Evolutionary conservation across 2,888 invertebrate genomes (phyloP).

Genomic region (Harpagoxenus sublaevis): DNA sequence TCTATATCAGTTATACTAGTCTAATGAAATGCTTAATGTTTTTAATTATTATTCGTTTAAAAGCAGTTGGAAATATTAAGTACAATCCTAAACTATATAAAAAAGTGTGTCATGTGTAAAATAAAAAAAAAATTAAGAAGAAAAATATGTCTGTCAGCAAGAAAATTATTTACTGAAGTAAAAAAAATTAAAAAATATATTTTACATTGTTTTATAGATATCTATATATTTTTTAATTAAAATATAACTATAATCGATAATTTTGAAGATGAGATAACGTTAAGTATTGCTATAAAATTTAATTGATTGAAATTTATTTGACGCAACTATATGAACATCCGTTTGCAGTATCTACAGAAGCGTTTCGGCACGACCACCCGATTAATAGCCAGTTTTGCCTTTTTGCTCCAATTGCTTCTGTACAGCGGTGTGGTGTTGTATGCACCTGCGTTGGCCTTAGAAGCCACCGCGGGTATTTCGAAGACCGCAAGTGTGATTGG

Average conservation of each 20-base stretch:
- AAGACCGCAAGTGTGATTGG: constrained; percentile 91
- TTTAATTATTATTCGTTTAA: not conserved
- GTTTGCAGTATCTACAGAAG: constrained; percentile 93
- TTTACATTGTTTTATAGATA: not conserved
- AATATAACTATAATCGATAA: not conserved
- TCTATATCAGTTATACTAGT: not conserved
- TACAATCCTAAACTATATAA: not conserved
- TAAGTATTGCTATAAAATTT: not conserved
- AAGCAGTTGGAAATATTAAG: not conserved
- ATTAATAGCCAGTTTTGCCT: constrained; percentile 93
- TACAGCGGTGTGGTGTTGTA: constrained; percentile 97
- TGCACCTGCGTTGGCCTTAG: constrained; percentile 96
- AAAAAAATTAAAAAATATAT: not conserved
- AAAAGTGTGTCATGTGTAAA: not conserved
- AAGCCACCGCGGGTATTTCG: constrained; percentile 93
- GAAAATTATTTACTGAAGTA: not conserved
- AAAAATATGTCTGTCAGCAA: too few relatives aligned
- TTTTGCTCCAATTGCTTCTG: constrained; percentile 95
- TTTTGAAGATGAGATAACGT: not conserved
- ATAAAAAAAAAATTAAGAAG: too few relatives aligned
- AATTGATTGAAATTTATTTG: not conserved
- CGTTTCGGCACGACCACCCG: constrained; percentile 93
- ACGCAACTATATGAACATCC: not conserved
- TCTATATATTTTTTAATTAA: not conserved
- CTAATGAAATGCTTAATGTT: not conserved